A percentile compares a stretch with the other conserved stretches of the same genome.
Evolutionary conservation across 2,888 invertebrate genomes (phyloP).

Genomic region (Drosophila borborema): DNA sequence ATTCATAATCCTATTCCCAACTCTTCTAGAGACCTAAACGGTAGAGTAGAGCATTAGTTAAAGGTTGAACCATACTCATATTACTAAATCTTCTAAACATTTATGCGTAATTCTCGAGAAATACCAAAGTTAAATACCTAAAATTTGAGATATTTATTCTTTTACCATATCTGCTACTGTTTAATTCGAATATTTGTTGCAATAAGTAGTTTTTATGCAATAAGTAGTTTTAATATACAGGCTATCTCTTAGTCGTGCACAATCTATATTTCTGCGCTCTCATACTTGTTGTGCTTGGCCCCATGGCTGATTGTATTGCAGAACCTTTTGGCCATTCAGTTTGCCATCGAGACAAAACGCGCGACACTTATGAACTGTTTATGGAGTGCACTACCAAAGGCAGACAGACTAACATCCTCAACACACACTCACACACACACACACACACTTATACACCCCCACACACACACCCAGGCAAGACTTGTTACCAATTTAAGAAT

Average conservation of each 20-base stretch:
- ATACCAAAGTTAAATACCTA: neutral
- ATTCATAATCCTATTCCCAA: too few relatives aligned
- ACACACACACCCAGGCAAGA: neutral
- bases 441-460: neutral
- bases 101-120: neutral
- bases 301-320: conserved; percentile 37
- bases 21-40: too few relatives aligned
- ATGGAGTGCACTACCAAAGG: conserved; percentile 53
- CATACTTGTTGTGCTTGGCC: conserved; percentile 17
- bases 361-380: conserved; percentile 77
- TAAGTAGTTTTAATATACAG: neutral
- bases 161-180: too few relatives aligned
- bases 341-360: conserved; percentile 53
- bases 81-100: too few relatives aligned
- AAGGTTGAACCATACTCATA: too few relatives aligned
- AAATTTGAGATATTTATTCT: neutral
- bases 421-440: neutral
- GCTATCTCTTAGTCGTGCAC: neutral
- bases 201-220: too few relatives aligned
- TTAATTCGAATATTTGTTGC: too few relatives aligned
- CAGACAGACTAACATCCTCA: conserved; percentile 24
- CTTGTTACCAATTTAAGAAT: conserved; percentile 19
- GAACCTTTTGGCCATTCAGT: conserved; percentile 41
- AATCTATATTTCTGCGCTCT: neutral
- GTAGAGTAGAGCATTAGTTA: neutral